Percentiles rank a stretch among this genome's conserved stretches.
Conservation (phyloP, 2,113 vertebrate genomes). For the Microtus ochrogaster region DNA sequence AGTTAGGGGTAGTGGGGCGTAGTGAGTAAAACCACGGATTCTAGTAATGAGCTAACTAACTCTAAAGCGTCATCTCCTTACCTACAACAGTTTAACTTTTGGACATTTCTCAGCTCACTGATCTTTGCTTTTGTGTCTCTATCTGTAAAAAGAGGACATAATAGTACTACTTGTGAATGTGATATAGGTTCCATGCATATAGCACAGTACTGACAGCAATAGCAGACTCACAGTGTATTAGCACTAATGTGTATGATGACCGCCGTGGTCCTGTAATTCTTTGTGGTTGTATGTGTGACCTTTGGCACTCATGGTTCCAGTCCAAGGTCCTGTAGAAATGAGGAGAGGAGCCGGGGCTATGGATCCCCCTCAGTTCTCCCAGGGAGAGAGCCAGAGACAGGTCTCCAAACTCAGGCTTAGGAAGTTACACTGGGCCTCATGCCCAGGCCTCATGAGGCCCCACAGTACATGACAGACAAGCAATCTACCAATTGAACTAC, state of each 20-base stretch:
- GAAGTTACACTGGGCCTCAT: too few species aligned
- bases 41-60: background rate
- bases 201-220: background rate
- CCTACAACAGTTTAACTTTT: background rate
- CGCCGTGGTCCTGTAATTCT: background rate
- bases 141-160: background rate
- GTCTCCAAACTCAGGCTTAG: too few species aligned
- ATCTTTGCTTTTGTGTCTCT: background rate
- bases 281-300: background rate
- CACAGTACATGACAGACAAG: too few species aligned
- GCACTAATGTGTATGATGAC: background rate
- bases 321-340: background rate
- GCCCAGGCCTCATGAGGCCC: too few species aligned
- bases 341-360: background rate
- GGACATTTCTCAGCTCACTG: too few species aligned
- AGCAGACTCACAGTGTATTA: background rate
- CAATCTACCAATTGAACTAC: background rate
- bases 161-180: background rate
- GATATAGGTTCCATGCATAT: too few species aligned
- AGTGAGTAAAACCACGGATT: background rate
- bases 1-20: too few species aligned
- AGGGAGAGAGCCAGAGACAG: too few species aligned
- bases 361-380: background rate
- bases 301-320: background rate
- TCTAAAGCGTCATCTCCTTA: background rate